Evolutionary conservation across 2,888 invertebrate genomes (phyloP).

Genomic region (Griposia aprilina): DNA sequence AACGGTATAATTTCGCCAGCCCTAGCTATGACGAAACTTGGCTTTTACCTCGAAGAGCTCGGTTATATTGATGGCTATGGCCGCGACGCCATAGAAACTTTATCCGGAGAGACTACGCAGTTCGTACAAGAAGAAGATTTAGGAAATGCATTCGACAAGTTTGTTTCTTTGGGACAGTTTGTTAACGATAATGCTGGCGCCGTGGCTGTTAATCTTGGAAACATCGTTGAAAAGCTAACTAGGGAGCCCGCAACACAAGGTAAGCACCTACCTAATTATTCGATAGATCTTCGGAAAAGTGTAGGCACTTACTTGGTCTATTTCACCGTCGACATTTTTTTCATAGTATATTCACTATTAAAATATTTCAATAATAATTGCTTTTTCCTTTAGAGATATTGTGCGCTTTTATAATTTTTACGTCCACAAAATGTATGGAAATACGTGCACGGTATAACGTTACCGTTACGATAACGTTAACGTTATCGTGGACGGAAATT

Average conservation of each 20-base stretch:
- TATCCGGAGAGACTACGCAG: slow-evolving; percentile 87
- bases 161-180: slow-evolving; percentile 90
- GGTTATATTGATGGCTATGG: slow-evolving; percentile 93
- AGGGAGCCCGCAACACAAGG: slow-evolving; percentile 23
- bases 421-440: too few species aligned
- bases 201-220: slow-evolving; percentile 93
- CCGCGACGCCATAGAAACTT: slow-evolving; percentile 88
- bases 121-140: slow-evolving; percentile 89
- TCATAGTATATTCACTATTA: too few species aligned
- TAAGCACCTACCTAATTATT: slow-evolving; percentile 19
- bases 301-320: neutral
- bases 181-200: slow-evolving; percentile 91
- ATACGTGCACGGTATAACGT: too few species aligned
- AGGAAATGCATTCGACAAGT: slow-evolving; percentile 91
- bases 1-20: slow-evolving; percentile 96
- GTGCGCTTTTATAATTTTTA: neutral
- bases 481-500: too few species aligned
- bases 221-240: slow-evolving; percentile 80
- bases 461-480: too few species aligned
- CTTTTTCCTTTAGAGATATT: neutral
- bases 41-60: slow-evolving; percentile 86
- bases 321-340: too few species aligned
- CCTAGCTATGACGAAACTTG: slow-evolving; percentile 80
- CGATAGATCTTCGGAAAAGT: neutral
- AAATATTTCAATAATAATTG: neutral